Conservation (phyloP, 2,888 invertebrate species). For the Cosmia trapezina region DNA sequence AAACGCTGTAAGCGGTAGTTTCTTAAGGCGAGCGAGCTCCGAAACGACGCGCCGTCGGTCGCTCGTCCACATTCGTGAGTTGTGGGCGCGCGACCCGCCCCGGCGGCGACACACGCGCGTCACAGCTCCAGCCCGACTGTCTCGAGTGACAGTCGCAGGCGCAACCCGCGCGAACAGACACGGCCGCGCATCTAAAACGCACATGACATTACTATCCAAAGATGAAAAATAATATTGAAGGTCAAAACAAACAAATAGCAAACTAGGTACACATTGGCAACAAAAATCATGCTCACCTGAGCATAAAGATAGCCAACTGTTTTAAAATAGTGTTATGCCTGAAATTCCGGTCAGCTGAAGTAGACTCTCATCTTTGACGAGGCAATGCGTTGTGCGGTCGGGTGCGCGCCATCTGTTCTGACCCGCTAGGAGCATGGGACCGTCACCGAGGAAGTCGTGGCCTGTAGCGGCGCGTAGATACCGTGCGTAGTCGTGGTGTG, state of each 20-base stretch:
- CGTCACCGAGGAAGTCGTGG: not conserved
- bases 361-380: not conserved
- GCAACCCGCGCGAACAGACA: not conserved
- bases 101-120: conserved; percentile 43
- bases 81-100: conserved; percentile 73
- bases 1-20: not conserved
- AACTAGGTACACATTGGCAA: not conserved
- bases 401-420: not conserved
- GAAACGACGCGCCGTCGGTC: conserved; percentile 66
- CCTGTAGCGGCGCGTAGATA: too few relatives aligned
- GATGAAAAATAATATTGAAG: not conserved
- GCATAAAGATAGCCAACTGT: not conserved
- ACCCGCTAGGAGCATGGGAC: not conserved
- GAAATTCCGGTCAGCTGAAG: not conserved
- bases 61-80: conserved; percentile 78
- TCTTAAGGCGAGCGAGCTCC: conserved; percentile 40
- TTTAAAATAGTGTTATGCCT: not conserved
- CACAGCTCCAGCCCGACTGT: conserved; percentile 1
- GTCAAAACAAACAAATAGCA: not conserved
- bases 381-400: not conserved
- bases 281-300: not conserved
- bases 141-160: conserved; percentile 12
- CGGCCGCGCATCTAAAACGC: not conserved
- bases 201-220: not conserved
- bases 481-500: too few relatives aligned